These are phyloP conservation scores for Premnoplex brunnescens DNA, from an alignment of 2,797 vertebrate species.

Conservation along the genomic window DNA sequence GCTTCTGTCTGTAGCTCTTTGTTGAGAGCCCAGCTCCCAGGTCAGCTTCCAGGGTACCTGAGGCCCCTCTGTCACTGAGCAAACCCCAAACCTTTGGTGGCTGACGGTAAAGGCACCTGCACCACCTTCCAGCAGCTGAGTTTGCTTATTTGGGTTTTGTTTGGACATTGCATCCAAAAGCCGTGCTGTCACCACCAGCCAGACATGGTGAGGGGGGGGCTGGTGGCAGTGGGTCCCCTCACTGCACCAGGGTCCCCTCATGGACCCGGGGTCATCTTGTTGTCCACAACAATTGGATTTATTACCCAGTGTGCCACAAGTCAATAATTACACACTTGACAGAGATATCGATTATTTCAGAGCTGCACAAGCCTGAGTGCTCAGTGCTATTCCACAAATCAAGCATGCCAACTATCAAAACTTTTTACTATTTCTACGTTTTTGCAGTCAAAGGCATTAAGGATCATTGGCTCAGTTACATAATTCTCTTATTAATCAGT, in stretches of 20 bases:
- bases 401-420: background rate
- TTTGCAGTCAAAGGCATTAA: background rate
- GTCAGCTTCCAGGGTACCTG: background rate
- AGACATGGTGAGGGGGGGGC: fast-evolving
- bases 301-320: background rate
- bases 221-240: fast-evolving
- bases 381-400: background rate
- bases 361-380: background rate
- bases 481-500: background rate
- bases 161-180: background rate
- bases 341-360: background rate
- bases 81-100: background rate
- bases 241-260: background rate
- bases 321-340: background rate
- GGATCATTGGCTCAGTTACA: background rate
- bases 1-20: background rate
- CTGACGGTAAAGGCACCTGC: background rate
- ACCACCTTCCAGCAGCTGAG: background rate
- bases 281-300: background rate
- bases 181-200: fast-evolving
- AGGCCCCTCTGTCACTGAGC: background rate
- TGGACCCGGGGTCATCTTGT: fast-evolving
- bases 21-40: background rate
- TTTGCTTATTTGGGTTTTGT: background rate
- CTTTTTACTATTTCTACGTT: background rate